Evolutionary conservation across 1,140 invertebrate species (phyloP).

Genomic region (Drosophila grimshawi): DNA sequence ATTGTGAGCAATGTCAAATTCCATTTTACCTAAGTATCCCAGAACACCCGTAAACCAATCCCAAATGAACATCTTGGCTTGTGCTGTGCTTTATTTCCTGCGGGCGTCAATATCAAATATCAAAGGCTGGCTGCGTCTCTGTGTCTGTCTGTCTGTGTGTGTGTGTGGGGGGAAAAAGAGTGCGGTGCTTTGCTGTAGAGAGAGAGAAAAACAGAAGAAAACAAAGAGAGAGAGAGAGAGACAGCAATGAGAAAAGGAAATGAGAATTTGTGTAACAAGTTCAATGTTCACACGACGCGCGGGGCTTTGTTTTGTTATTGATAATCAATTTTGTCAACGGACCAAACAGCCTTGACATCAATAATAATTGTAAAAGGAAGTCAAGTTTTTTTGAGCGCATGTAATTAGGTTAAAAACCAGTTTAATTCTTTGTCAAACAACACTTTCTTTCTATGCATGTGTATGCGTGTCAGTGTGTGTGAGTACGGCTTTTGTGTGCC

Average conservation of each 20-base stretch:
- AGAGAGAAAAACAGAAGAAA: conserved; percentile 12
- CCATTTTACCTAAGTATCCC: conserved; percentile 93
- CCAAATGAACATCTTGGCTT: conserved; percentile 95
- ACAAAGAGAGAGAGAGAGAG: conserved; percentile 4
- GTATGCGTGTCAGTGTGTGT: conserved; percentile 27
- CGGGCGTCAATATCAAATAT: conserved; percentile 60
- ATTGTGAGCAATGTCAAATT: conserved; percentile 62
- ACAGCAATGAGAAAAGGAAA: conserved; percentile 44
- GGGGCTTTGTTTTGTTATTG: conserved; percentile 16
- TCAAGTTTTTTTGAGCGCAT: conserved; percentile 42
- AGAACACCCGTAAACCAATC: conserved; percentile 98
- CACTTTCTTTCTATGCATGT: conserved; percentile 70
- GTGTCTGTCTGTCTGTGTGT: conserved; percentile 59
- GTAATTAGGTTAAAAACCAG: conserved; percentile 82
- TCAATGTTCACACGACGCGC: conserved; percentile 56
- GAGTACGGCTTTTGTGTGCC: conserved; percentile 13
- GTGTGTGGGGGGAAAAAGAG: conserved; percentile 56
- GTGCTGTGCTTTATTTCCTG: conserved; percentile 55
- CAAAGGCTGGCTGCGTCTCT: conserved; percentile 55
- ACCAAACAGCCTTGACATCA: conserved; percentile 67
- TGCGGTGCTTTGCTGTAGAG: conserved; percentile 61
- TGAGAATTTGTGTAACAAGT: conserved; percentile 45
- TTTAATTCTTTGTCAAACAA: conserved; percentile 75
- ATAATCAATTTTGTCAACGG: conserved; percentile 31
- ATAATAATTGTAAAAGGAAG: conserved; percentile 38